phyloP scores from a whole-genome alignment of 2,888 invertebrate species.

The Mallateleia sp. region DNA sequence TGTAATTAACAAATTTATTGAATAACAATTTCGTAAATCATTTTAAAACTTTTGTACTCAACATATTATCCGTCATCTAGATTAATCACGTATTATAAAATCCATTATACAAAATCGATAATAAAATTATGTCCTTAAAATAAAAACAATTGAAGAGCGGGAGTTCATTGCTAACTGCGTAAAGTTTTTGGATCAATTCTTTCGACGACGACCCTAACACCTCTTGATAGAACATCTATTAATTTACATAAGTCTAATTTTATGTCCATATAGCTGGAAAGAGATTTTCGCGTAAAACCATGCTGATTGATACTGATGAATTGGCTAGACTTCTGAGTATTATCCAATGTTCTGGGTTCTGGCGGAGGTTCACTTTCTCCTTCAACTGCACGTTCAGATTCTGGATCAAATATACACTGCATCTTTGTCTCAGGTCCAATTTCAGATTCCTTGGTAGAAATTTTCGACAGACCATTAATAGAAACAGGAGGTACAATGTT shows the following conservation, averaged over 20 bases:
- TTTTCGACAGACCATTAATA: too few relatives aligned
- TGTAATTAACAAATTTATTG: constrained; percentile 56
- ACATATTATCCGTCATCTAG: constrained; percentile 46
- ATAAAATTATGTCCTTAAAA: constrained; percentile 30
- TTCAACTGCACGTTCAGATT: too few relatives aligned
- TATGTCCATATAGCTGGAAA: constrained; percentile 58
- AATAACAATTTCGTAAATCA: constrained; percentile 61
- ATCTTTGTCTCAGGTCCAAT: too few relatives aligned
- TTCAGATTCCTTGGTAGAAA: too few relatives aligned
- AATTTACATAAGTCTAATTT: constrained; percentile 87
- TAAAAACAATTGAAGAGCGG: constrained; percentile 15
- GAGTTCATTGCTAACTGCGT: constrained; percentile 72
- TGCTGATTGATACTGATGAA: neutral
- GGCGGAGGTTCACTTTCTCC: too few relatives aligned
- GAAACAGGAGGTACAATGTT: too few relatives aligned
- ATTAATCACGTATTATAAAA: constrained; percentile 29
- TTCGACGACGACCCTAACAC: constrained; percentile 86
- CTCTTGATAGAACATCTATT: constrained; percentile 86
- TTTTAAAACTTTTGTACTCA: constrained; percentile 51
- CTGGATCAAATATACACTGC: too few relatives aligned
- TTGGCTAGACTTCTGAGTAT: constrained; percentile 10
- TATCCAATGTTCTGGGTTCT: too few relatives aligned
- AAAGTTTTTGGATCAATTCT: constrained; percentile 84
- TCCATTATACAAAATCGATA: constrained; percentile 43
- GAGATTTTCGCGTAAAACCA: neutral